Evolutionary conservation across 2,797 vertebrate genomes (phyloP).

Genomic region (Mormyrops attenuatus): DNA sequence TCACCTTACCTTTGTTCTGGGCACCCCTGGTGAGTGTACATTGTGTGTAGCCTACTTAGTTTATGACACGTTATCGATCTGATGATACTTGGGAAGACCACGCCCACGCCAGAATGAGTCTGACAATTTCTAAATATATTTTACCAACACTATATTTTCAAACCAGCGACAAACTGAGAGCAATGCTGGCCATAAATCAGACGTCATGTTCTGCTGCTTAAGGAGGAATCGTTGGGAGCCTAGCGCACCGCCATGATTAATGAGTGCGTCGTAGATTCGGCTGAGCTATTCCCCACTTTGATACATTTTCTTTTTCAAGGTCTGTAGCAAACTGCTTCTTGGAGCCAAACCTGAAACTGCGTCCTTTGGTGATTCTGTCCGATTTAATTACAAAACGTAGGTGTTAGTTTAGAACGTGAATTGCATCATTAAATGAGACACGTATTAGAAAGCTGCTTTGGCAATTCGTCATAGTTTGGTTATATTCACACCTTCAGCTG

Average conservation of each 20-base stretch:
- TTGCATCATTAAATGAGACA: background rate
- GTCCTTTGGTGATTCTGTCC: background rate
- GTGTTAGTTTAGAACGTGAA: background rate
- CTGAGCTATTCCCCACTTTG: conserved; percentile 26
- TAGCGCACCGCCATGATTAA: conserved; percentile 59
- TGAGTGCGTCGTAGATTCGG: conserved; percentile 46
- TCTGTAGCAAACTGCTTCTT: background rate
- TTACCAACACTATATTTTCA: conserved; percentile 22
- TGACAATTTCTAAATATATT: background rate
- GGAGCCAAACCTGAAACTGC: background rate
- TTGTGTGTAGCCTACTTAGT: background rate
- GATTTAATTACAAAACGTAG: background rate
- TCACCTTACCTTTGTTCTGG: background rate
- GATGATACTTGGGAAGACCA: background rate
- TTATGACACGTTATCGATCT: background rate
- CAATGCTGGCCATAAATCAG: conserved; percentile 65
- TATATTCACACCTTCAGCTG: background rate
- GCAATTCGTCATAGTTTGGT: background rate
- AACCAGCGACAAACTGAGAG: conserved; percentile 63
- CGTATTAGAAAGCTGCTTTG: background rate
- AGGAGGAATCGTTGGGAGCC: conserved; percentile 50
- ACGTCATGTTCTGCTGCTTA: conserved; percentile 47
- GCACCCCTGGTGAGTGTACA: background rate
- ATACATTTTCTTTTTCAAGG: conserved; percentile 17
- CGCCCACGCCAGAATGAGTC: background rate